A percentile compares a stretch with the other conserved stretches of the same genome.
Evolutionary conservation across 2,113 vertebrate genomes (phyloP).

Genomic region (Corapipo altera): DNA sequence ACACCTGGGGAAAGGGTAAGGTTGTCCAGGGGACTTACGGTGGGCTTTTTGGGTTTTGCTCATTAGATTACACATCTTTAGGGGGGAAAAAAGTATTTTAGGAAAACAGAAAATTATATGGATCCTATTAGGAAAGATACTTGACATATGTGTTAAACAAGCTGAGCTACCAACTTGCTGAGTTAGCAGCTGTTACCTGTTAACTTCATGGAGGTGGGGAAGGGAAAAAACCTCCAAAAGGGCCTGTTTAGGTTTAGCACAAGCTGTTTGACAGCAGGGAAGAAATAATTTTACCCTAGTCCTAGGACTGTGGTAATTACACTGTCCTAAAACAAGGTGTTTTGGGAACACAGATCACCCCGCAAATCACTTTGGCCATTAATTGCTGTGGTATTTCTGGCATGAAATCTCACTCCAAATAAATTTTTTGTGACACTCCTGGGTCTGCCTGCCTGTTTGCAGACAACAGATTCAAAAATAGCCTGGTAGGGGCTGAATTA

Average conservation of each 20-base stretch:
- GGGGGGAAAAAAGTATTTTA: background rate
- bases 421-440: background rate
- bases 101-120: background rate
- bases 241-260: background rate
- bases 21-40: background rate
- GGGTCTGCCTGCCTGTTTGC: background rate
- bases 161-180: background rate
- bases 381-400: background rate
- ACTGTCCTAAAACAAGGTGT: background rate
- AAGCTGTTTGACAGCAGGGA: background rate
- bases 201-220: background rate
- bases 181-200: slow-evolving; percentile 24
- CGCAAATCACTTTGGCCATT: background rate
- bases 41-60: background rate
- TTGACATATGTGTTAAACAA: background rate
- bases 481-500: background rate
- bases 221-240: background rate
- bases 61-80: background rate
- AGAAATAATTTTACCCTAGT: background rate
- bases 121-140: background rate
- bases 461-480: background rate
- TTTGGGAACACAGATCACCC: background rate
- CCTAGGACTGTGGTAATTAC: background rate
- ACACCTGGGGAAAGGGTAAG: background rate
- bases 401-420: background rate